Conservation (phyloP, 2,888 invertebrate species). For the Minunthozetes semirufus region DNA sequence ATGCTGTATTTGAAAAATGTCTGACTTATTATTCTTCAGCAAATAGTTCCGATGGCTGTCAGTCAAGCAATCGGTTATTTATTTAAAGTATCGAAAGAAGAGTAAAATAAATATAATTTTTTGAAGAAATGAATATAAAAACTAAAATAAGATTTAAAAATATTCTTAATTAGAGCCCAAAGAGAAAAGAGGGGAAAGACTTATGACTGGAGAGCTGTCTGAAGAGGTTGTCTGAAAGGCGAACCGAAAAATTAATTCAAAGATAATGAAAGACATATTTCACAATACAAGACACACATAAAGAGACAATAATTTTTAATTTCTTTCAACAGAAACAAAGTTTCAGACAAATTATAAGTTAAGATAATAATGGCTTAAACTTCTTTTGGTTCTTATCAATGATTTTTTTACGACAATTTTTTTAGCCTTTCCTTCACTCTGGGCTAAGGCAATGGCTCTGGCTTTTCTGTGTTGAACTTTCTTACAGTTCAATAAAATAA, state of each 20-base stretch:
- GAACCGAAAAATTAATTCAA: not conserved
- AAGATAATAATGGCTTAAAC: no score
- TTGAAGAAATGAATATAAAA: not conserved
- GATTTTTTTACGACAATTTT: no score
- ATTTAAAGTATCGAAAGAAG: not conserved
- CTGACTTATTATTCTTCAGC: not conserved
- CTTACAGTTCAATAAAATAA: no score
- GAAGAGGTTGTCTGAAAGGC: not conserved
- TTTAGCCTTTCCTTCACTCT: no score
- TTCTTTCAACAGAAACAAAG: no score
- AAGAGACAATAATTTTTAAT: not conserved
- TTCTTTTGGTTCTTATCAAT: no score
- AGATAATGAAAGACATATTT: not conserved
- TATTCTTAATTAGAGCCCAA: not conserved
- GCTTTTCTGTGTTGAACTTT: no score
- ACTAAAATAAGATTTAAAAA: not conserved
- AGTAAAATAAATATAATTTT: not conserved
- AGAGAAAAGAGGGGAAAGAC: not conserved
- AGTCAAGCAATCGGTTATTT: slow-evolving; percentile 8
- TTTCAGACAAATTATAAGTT: no score
- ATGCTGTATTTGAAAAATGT: not conserved
- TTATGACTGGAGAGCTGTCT: not conserved
- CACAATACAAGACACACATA: not conserved
- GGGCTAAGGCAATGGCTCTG: no score
- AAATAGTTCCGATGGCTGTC: slow-evolving; percentile 2